A percentile compares a stretch with the other conserved stretches of the same genome.
Evolutionary conservation across 2,888 invertebrate genomes (phyloP).

Genomic region (Lagria hirta): DNA sequence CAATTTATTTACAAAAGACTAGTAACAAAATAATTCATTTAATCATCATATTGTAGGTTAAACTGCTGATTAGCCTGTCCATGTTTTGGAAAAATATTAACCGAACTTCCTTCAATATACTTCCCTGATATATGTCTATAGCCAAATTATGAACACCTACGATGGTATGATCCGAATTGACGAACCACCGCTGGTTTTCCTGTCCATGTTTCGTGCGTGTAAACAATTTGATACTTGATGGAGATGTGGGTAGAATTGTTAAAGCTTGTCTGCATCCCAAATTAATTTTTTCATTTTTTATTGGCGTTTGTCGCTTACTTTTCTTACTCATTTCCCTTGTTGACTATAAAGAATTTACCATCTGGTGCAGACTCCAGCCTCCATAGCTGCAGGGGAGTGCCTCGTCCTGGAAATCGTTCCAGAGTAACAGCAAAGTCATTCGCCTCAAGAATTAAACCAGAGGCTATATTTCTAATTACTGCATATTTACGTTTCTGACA

Average conservation of each 20-base stretch:
- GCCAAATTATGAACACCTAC: conserved; percentile 2
- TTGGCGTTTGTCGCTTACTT: conserved; percentile 1
- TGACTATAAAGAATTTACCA: conserved; percentile 8
- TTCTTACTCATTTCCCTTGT: conserved; percentile 10
- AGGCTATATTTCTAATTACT: conserved; percentile 6
- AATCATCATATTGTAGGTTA: conserved; percentile 2
- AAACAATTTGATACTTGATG: conserved; percentile 2
- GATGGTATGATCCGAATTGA: conserved; percentile 11
- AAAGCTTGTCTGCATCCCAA: not conserved
- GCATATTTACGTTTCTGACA: no score
- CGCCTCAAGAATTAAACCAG: conserved; percentile 8
- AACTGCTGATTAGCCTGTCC: conserved; percentile 9
- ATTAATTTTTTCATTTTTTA: conserved; percentile 3
- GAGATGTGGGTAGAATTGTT: not conserved
- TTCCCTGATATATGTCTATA: conserved; percentile 5
- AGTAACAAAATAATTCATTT: no score
- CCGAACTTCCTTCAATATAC: not conserved
- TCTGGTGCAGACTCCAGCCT: not conserved
- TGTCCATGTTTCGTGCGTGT: conserved; percentile 8
- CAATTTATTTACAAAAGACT: no score
- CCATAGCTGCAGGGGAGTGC: conserved; percentile 7
- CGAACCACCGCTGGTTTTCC: conserved; percentile 9
- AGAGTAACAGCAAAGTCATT: conserved; percentile 3
- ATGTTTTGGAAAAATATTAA: conserved; percentile 6
- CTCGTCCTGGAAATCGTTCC: conserved; percentile 11